Evolutionary conservation across 2,888 invertebrate species (phyloP).

Genomic region (Acleris emargana): DNA sequence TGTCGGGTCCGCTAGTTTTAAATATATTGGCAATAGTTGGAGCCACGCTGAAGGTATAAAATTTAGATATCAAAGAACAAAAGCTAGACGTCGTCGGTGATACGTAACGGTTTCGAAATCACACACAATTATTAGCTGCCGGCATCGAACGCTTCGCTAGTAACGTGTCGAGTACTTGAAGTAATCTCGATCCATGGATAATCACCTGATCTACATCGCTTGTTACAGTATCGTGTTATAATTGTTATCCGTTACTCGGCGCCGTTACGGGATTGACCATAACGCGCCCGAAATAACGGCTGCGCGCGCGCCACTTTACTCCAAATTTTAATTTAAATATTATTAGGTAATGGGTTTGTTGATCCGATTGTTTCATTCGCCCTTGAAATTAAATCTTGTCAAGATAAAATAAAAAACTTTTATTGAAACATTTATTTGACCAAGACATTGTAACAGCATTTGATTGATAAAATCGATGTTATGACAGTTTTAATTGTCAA

Average conservation of each 20-base stretch:
- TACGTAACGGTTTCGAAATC: no score
- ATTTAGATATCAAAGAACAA: no score
- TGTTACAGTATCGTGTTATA: slow-evolving; percentile 45
- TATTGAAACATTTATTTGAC: no score
- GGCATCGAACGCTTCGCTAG: not conserved
- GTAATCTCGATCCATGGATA: slow-evolving; percentile 32
- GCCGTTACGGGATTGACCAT: slow-evolving; percentile 75
- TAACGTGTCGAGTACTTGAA: slow-evolving; percentile 2
- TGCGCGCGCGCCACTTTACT: slow-evolving; percentile 32
- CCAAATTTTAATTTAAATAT: slow-evolving; percentile 29
- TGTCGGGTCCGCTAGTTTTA: no score
- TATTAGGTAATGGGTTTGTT: slow-evolving; percentile 35
- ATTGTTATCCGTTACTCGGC: slow-evolving; percentile 58
- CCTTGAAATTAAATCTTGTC: not conserved
- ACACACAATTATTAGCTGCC: no score
- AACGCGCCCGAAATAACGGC: slow-evolving; percentile 40
- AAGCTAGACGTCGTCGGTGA: no score
- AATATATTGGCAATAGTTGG: no score
- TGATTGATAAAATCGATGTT: no score
- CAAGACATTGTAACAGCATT: no score
- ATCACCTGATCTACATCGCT: slow-evolving; percentile 48
- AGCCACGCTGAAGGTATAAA: no score
- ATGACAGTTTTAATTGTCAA: no score
- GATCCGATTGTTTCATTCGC: slow-evolving; percentile 14
- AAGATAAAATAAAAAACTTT: no score